Percentiles rank a stretch among this genome's conserved stretches.
phyloP scores from a whole-genome alignment of 2,797 vertebrate species.

The Pelobates cultripes region DNA sequence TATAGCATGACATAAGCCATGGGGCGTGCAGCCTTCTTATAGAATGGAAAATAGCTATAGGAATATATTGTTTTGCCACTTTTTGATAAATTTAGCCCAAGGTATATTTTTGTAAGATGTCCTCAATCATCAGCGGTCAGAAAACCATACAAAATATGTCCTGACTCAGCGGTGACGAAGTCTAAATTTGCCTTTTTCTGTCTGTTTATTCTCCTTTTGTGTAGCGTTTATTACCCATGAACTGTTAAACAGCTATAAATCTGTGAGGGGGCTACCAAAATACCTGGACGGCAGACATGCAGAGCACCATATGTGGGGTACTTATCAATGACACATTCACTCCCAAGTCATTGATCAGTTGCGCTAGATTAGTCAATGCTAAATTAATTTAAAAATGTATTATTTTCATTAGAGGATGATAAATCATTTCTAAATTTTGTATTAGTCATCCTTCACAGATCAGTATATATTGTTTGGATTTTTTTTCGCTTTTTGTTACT shows the following conservation, averaged over 20 bases:
- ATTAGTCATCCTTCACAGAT: no score
- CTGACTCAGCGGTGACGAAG: not conserved
- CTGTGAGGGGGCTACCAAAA: conserved; percentile 2
- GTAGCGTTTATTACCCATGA: conserved; percentile 25
- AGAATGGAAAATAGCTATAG: no score
- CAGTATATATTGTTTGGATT: no score
- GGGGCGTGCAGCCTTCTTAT: no score
- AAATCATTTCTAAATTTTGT: no score
- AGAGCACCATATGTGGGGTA: not conserved
- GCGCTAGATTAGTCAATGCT: no score
- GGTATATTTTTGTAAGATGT: conserved; percentile 14
- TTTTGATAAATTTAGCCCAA: not conserved
- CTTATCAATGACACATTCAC: not conserved
- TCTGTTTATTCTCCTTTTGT: conserved; percentile 11
- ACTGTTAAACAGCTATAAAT: conserved; percentile 24
- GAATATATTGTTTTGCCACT: not conserved
- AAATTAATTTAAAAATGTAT: no score
- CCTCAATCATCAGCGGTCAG: not conserved
- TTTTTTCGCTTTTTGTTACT: no score
- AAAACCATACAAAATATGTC: not conserved
- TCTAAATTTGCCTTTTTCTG: not conserved
- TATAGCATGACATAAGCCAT: no score
- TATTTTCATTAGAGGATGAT: no score
- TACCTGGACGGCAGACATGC: conserved; percentile 26
- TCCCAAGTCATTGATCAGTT: not conserved